Conservation (phyloP, 2,888 invertebrate genomes). For the Ormyrus rosae region DNA sequence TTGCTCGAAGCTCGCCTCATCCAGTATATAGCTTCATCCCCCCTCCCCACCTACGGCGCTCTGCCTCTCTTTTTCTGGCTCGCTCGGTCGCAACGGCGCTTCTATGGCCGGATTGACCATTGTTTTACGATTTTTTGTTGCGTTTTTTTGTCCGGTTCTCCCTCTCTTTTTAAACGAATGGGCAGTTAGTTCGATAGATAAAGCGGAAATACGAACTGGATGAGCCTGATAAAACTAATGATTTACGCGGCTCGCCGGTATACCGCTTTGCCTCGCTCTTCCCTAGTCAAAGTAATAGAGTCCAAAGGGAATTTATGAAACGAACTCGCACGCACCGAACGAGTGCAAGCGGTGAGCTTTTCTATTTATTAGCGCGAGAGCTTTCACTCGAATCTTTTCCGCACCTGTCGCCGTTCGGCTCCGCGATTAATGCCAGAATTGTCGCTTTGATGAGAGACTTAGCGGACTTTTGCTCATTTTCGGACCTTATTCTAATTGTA, state of each 20-base stretch:
- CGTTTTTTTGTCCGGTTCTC: constrained; percentile 23
- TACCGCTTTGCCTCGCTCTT: constrained; percentile 46
- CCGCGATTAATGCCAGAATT: background rate
- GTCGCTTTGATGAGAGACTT: background rate
- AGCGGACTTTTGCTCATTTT: background rate
- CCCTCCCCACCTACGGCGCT: background rate
- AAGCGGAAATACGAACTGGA: constrained; percentile 71
- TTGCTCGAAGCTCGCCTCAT: constrained; percentile 36
- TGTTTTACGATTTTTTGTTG: constrained; percentile 64
- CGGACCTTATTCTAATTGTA: background rate
- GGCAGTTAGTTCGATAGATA: constrained; percentile 71
- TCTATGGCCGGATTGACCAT: constrained; percentile 63
- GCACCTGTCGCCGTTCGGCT: constrained; percentile 7
- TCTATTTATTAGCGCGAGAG: constrained; percentile 13
- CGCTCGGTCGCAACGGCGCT: constrained; percentile 20
- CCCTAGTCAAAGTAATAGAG: constrained; percentile 64
- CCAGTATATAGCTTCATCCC: background rate
- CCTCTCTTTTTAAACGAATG: constrained; percentile 66
- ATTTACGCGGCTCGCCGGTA: constrained; percentile 66
- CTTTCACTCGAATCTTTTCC: background rate
- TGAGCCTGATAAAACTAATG: constrained; percentile 74
- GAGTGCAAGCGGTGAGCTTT: background rate
- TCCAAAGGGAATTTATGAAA: constrained; percentile 60
- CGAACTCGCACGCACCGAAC: constrained; percentile 5
- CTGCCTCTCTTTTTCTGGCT: constrained; percentile 20